Base-by-base conservation (phyloP, 1,140 invertebrate species). In the Pogonomyrmex californicus region DNA sequence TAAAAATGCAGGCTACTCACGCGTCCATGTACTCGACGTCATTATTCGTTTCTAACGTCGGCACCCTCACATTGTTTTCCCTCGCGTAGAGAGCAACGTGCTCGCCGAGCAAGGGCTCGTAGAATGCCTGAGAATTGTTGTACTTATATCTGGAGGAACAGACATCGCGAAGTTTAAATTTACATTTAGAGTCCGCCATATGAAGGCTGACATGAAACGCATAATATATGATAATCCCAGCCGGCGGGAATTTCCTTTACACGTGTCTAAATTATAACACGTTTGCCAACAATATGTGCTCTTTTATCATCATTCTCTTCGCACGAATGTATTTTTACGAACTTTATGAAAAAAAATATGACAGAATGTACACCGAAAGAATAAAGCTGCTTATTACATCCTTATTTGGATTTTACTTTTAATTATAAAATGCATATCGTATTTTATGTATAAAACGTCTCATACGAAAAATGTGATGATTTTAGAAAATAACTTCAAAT, bases 61-160 rank as follows among this genome's bases (percentile, higher is more conserved):
- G 63, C 36, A 85, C 83, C 62, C 91, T 92, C 60, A 86, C 90
- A 36, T 87, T 91, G 63, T 85, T 87, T 78, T 94, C 93, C 44
- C 92, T 93, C 12, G 92, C 95, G 90, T 95, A 95, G 63, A 95
- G 91, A 77, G 93, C 94, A 41, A 94, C 91, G 70, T 93, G 93
- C 58, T 94, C 91, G 85, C 94, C 94, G 71, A 94, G 88, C 51
- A 95, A 88, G 83, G 94, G 94, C 91, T 95, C 94, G 85, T 94
- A 95, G 70, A 93, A 93, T 71, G 93, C 92, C 70, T 92, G 91
- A 49, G 91, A 91, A 36, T 90, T 93, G 85, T 93, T 91, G 70
- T 79, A 85, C 10, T 60, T 73, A 58, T 82, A 36, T 30, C 44
- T 41, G n/a, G 54, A 87, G 75, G 14, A 87, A 87, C 54, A 65